Conservation (phyloP, 2,113 vertebrate species). For the Paradoxurus hermaphroditus region DNA sequence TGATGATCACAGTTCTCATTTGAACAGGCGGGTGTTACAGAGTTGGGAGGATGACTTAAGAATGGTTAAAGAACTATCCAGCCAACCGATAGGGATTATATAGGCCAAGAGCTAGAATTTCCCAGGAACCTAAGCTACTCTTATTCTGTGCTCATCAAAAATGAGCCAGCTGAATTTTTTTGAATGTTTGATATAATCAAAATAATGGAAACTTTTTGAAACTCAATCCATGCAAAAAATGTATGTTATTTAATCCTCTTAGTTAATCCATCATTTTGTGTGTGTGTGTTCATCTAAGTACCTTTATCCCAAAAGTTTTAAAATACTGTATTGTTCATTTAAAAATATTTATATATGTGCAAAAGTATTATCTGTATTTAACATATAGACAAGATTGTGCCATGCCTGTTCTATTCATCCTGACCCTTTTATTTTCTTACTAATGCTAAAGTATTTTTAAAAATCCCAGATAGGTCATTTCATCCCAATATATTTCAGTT, state of each 20-base stretch:
- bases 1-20: neutral
- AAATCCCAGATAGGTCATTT: neutral
- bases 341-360: neutral
- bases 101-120: neutral
- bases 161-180: neutral
- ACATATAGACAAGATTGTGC: neutral
- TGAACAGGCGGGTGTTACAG: neutral
- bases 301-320: neutral
- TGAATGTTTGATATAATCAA: conserved; percentile 1
- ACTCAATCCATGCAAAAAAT: neutral
- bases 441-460: neutral
- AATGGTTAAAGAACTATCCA: neutral
- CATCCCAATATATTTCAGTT: neutral
- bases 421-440: neutral
- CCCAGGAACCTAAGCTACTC: neutral
- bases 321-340: neutral
- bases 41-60: neutral
- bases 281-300: neutral
- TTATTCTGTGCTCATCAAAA: neutral
- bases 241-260: neutral
- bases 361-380: neutral
- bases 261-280: neutral
- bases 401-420: neutral
- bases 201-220: conserved; percentile 4
- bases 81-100: neutral